Conservation (phyloP, 2,113 vertebrate genomes). For the Aplodontia rufa region DNA sequence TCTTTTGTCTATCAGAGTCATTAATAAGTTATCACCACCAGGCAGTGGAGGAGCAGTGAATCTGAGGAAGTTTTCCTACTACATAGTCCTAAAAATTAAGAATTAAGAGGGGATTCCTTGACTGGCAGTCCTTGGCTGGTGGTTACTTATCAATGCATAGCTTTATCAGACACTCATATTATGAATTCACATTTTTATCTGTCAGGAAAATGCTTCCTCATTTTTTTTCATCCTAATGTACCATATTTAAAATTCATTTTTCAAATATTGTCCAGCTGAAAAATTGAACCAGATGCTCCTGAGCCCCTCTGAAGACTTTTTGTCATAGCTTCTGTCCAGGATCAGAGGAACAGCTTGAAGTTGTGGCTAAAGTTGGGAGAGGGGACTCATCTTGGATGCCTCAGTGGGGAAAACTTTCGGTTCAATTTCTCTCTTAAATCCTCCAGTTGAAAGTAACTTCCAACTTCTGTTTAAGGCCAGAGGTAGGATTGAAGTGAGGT, state of each 20-base stretch:
- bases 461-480: not conserved
- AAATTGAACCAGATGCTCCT: too few species aligned
- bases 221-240: not conserved
- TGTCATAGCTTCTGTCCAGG: not conserved
- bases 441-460: conserved; percentile 46
- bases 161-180: not conserved
- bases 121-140: not conserved
- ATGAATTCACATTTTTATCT: not conserved
- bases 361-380: not conserved
- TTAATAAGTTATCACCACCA: not conserved
- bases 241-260: conserved; percentile 17
- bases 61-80: not conserved
- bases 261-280: not conserved
- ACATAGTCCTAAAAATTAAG: not conserved
- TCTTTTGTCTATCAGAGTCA: not conserved
- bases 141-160: not conserved
- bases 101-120: not conserved
- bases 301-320: not conserved
- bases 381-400: not conserved
- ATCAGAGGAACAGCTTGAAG: not conserved
- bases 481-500: not conserved
- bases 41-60: not conserved
- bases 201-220: not conserved
- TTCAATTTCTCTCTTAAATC: not conserved
- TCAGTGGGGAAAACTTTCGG: not conserved